Evolutionary conservation across 2,113 vertebrate genomes (phyloP), one percentile per base, ranked within the genome.

Genomic region (Campylorhamphus procurvoides): DNA sequence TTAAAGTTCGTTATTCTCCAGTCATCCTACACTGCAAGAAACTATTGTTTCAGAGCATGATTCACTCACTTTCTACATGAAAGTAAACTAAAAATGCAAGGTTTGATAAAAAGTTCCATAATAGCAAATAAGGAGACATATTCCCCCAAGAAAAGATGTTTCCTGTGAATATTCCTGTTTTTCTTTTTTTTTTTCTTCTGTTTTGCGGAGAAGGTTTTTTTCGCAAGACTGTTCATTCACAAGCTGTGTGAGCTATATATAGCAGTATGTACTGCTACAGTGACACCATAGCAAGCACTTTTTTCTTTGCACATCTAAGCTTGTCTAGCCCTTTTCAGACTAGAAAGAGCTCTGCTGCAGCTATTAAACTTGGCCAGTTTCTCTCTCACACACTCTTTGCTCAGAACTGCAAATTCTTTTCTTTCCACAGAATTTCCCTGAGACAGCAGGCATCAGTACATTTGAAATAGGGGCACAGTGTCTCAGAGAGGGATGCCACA

Each of bases 301-400:
- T 92, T 85, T 73, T 77, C 52, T 72, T 94, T 89, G 52, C 63
- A 92, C 60, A 75, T 91, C 78, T 73, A 73, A 93, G 75, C 49
- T 63, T 5, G 33, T 91, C 91, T 96, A 69, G 49, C 50, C 28
- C 6, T 58, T 92, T 97, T 95, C 74, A 73, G 44, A 55, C 53
- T 75, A 91, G 85, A 95, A 94, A 96, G 96, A 96, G 76, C 47
- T 91, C 77, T 88, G 22, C 66, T 94, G 91, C 89, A 95, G 90
- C 88, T 94, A 76, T 63, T 92, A 69, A 88, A 94, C 1, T 3
- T 96, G 84, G 95, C 72, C 85, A 72, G 56, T 93, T 95, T 47
- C 11, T 87, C 68, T 50, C 84, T 88, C 68, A 90, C 2, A 0
- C 50, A 75, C 42, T 76, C 49, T n/a, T 13, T 3, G 39, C 50